Evolutionary conservation across 2,113 vertebrate species (phyloP), one percentile per base, ranked within the genome.

Genomic region (Recurvirostra avosetta): DNA sequence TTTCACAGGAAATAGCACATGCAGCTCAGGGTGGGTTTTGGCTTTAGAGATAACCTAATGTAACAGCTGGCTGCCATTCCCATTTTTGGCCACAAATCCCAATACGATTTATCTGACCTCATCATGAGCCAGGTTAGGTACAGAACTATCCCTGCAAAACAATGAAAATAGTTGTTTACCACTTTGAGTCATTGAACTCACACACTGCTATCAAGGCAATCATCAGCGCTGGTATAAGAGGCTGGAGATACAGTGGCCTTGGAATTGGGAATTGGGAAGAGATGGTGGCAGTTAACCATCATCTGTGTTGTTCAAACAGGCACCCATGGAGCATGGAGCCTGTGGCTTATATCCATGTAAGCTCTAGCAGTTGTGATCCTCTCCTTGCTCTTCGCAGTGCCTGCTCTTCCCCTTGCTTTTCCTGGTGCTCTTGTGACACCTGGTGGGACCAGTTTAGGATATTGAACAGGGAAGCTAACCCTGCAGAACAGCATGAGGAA

Each of bases 321-420:
- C 23, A 40, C 6, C 29, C 0, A 0, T 29, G 27, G 40, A 34
- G 38, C 11, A 0, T 3, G 15, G 29, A 29, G 55, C 23, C 45
- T 34, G 27, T 52, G 32, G 26, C 26, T 67, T 32, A 4, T 19
- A 6, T 27, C 9, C 0, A 0, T 15, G 36, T 43, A 36, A 22
- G 20, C 45, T 23, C 26, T 38, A 67, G 36, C 26, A 19, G 45
- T 25, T 45, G 32, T 45, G 27, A 34, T 59, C 41, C 26, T 59
- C 9, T 45, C 32, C 45, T 45, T 34, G 12, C 38, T 59, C 45
- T 49, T 71, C 11, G 4, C n/a, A 49, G 49, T 30, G 25, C 13
- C 20, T 61, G 47, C 38, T 68, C 12, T 27, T 47, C 38, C 34
- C 15, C 8, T 27, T 58, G 14, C 18, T 72, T 58, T 52, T 30